Evolutionary conservation across 2,797 vertebrate species (phyloP).

Genomic region (Anisognathus igniventris): DNA sequence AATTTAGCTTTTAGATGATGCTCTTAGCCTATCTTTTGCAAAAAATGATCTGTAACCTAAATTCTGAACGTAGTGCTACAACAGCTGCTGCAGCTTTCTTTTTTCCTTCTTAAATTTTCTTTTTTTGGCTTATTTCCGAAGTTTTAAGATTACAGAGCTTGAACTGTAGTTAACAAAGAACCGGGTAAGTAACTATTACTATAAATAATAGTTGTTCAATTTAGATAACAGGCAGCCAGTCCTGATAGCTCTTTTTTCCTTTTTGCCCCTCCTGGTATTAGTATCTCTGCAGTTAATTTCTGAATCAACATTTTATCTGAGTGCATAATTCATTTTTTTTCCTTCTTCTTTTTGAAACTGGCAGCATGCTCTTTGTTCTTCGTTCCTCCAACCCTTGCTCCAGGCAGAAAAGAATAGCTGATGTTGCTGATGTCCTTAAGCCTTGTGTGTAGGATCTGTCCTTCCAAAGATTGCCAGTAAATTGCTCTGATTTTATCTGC

Average conservation of each 20-base stretch:
- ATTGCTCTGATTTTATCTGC: slow-evolving; percentile 34
- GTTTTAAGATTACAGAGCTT: not conserved
- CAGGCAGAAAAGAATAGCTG: not conserved
- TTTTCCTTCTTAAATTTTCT: rapidly evolving
- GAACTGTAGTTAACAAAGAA: not conserved
- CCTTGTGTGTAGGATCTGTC: not conserved
- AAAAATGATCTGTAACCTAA: not conserved
- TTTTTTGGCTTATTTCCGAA: not conserved
- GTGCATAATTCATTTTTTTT: too few relatives aligned
- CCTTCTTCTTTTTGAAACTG: not conserved
- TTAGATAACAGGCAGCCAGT: not conserved
- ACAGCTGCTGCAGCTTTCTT: not conserved
- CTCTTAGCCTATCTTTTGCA: not conserved
- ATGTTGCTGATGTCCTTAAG: not conserved
- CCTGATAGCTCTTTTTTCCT: not conserved
- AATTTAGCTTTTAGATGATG: not conserved
- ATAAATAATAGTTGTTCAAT: not conserved
- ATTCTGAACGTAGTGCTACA: rapidly evolving
- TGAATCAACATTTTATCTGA: not conserved
- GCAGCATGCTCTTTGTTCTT: not conserved
- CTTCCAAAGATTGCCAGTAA: not conserved
- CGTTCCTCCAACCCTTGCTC: not conserved
- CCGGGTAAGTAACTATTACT: not conserved
- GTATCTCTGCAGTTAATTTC: not conserved
- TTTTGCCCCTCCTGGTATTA: rapidly evolving